Evolutionary conservation across 2,113 vertebrate genomes (phyloP), one percentile per base, ranked within the genome.

Genomic region (Gallinago paraguaiae): DNA sequence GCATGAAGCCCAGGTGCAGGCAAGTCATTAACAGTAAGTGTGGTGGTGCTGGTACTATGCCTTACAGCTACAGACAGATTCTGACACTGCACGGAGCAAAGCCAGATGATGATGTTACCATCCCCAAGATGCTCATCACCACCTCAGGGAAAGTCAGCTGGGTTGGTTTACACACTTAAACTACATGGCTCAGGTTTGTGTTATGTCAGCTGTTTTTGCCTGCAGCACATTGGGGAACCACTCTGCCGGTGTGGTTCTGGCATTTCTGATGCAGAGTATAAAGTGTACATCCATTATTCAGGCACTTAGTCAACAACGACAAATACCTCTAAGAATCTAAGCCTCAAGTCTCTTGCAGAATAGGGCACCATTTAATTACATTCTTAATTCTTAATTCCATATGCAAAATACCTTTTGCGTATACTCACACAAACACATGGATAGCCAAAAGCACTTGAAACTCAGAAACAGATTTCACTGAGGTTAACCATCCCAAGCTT

Each of bases 1-100:
- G n/a, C 30, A 68, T 17, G 51, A 79, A 68, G n/a, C 22, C 45
- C 33, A 48, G 68, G 30, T 79, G 61, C 37, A 46, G 23, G 9
- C 0, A 0, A 68, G 3, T 35, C 19, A 19, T 67, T 60, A 39
- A 39, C 60, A 79, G 1, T 16, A 70, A 71, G 5, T 10, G 7
- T 51, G 28, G 13, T 65, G 17, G 17, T 63, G 48, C 51, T 82
- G 72, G 13, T 91, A 64, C 41, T 45, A 31, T 61, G 80, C 17
- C 46, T 82, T 78, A 51, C 37, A 86, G 56, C n/a, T 67, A 50
- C 43, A 70, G 2, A 7, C 13, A 51, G 54, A 88, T 57, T 51
- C 48, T 82, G 53, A 23, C 0, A 1, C 25, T 86, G 46, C 23
- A n/a, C 12, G 0, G 2, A 67, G 16, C 46, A 46, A 28, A 80